Evolutionary conservation across 2,888 invertebrate species (phyloP), one percentile per base, ranked within the genome.

Genomic region (Cheilosia soror): DNA sequence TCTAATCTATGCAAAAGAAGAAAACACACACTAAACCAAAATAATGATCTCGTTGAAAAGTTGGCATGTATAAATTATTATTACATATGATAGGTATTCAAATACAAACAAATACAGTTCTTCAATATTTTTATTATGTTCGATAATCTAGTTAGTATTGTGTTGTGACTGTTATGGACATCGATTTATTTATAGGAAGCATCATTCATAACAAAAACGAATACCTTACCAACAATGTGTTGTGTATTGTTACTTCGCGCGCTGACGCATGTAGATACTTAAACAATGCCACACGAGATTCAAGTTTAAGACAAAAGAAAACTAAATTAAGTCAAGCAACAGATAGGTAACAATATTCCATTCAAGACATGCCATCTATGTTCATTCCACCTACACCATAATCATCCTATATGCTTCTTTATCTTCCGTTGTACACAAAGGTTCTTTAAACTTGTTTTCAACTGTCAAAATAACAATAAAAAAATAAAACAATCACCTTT

Each of bases 361-460:
- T 49, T 37, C 37, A 47, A 63, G 57, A 25, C 44, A 44, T 6
- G 13, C 25, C 9, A 0, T 37, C 15, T 58, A 53, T 40, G 15
- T 29, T 55, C 47, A 60, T 58, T 49, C 49, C 57, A 65, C 76
- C 81, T 65, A 69, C 81, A 40, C 69, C 57, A 69, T 33, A 20
- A n/a, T 29, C 33, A 11, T 47, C 55, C 44, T 62, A 0, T 44
- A 47, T 5, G 47, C n/a, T 40, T 57, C 68, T 37, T 37, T 37
- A 37, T 80, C 81, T 81, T 68, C 76, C 76, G 81, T 81, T 81
- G 55, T 49, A 13, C 49, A 44, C 49, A 44, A n/a, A 69, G 33
- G 33, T 57, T 69, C 42, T 69, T 65, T 42, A 81, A 76, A 81
- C 81, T 57, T 20, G 81, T 76, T 81, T 81, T 60, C 11, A 44